Base-by-base conservation (phyloP, 2,113 vertebrate genomes). In the Brachypodius melanocephalos region DNA sequence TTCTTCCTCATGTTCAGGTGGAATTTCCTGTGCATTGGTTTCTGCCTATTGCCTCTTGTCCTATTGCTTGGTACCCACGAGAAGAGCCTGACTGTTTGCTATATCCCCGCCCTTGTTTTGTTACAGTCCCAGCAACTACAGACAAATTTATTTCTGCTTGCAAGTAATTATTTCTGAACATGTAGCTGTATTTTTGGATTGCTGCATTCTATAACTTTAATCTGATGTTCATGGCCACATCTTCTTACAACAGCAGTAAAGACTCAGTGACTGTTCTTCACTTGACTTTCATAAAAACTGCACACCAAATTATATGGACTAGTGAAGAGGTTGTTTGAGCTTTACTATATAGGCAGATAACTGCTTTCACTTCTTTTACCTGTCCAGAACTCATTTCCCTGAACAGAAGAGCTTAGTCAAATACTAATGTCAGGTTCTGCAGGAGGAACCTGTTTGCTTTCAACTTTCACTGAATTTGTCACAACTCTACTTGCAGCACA, bases 401-500 rank as follows among this genome's bases (percentile, higher is more conserved):
- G 43, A 94, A 36, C 71, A 89, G 77, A 94, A 88, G 45, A 32
- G 26, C 34, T 92, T 89, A 86, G 34, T 75, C 69, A 92, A 93
- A 92, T 92, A 77, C 72, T 92, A 77, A 93, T 95, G 62, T 62
- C 0, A 0, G 32, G 69, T 85, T 93, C 79, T 90, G 57, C 62
- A 82, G 83, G 79, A 84, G 73, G 43, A 95, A 90, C 88, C 69
- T 93, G 66, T 89, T 94, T 92, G 71, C 58, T 59, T 94, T 95
- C 67, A 91, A 31, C 51, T 92, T 93, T 91, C 80, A 79, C 62
- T 89, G 69, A 55, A 73, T 96, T 93, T 93, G 94, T 93, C 89
- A 91, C 69, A 96, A 69, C 74, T 95, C 54, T 80, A 63, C 91
- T 96, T 88, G 59, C 57, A 91, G 77, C 69, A 95, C 77, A 95